Percentiles rank a stretch among this genome's conserved stretches.
Conservation (phyloP, 1,140 invertebrate genomes). For the Caenorhabditis remanei region DNA sequence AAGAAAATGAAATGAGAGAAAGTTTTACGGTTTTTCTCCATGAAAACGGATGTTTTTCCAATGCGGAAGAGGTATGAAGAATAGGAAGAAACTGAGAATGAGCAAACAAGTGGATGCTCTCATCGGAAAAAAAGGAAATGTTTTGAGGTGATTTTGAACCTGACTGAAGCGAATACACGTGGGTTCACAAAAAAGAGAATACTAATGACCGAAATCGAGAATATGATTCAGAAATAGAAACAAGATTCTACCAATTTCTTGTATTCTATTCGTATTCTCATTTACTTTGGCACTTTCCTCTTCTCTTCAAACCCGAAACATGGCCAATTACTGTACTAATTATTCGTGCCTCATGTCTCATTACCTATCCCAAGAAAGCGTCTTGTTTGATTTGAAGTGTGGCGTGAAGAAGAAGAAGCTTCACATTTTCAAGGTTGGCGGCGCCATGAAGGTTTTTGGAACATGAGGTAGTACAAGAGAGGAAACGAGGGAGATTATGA, state of each 20-base stretch:
- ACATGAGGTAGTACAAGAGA: neutral
- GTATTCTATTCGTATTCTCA: slow-evolving; percentile 16
- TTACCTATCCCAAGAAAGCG: neutral
- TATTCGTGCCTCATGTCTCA: slow-evolving; percentile 48
- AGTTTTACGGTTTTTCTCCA: slow-evolving; percentile 36
- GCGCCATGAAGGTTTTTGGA: neutral
- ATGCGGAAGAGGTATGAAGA: slow-evolving; percentile 8
- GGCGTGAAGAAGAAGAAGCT: slow-evolving; percentile 11
- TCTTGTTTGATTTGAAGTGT: slow-evolving; percentile 30
- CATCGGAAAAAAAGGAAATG: neutral
- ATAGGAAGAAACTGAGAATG: slow-evolving; percentile 16
- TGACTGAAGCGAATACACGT: neutral
- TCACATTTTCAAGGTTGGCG: slow-evolving; percentile 21
- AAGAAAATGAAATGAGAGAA: slow-evolving; percentile 18
- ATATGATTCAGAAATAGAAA: neutral
- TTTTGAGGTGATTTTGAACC: neutral
- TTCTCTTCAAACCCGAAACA: slow-evolving; percentile 30
- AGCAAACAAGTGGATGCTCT: slow-evolving; percentile 24
- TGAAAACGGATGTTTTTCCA: slow-evolving; percentile 45
- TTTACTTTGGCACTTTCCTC: slow-evolving; percentile 36
- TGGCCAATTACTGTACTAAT: slow-evolving; percentile 50
- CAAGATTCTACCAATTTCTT: neutral
- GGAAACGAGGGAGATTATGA: slow-evolving; percentile 1
- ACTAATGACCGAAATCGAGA: neutral
- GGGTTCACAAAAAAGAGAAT: neutral